phyloP scores from a whole-genome alignment of 2,113 vertebrate genomes.

The Pseudorhombus dupliciocellatus region DNA sequence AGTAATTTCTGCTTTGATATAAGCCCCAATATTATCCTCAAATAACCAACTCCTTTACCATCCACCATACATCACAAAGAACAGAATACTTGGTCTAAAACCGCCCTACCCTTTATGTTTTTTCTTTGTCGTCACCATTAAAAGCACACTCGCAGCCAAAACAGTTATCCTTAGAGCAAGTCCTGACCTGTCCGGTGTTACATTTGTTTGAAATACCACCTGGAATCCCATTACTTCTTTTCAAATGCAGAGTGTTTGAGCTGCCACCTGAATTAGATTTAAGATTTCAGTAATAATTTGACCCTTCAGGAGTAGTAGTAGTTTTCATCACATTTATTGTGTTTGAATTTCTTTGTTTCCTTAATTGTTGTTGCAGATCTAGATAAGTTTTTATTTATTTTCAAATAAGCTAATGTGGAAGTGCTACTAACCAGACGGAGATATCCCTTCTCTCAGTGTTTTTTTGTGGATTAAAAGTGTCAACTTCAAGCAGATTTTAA shows the following conservation, averaged over 20 bases:
- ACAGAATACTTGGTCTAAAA: background rate
- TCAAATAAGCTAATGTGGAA: background rate
- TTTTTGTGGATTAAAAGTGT: background rate
- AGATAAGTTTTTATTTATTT: too few relatives aligned
- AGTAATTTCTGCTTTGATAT: too few relatives aligned
- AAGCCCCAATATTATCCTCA: background rate
- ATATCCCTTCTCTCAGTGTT: background rate
- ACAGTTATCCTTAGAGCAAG: slow-evolving; percentile 40
- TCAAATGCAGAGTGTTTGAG: background rate
- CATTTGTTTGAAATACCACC: slow-evolving; percentile 18
- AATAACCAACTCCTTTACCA: background rate
- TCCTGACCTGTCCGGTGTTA: slow-evolving; percentile 39
- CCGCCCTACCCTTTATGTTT: background rate
- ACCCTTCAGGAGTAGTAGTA: background rate
- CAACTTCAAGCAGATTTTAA: background rate
- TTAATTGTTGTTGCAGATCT: background rate
- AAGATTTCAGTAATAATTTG: background rate
- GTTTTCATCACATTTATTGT: background rate
- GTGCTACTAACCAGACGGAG: background rate
- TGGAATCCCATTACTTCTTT: slow-evolving; percentile 21
- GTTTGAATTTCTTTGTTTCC: background rate
- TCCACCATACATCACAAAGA: background rate
- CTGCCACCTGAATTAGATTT: background rate
- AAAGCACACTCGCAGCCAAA: slow-evolving; percentile 15
- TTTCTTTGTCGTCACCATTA: slow-evolving; percentile 29